Evolutionary conservation across 2,113 vertebrate genomes (phyloP).

Genomic region (Theristicus caerulescens): DNA sequence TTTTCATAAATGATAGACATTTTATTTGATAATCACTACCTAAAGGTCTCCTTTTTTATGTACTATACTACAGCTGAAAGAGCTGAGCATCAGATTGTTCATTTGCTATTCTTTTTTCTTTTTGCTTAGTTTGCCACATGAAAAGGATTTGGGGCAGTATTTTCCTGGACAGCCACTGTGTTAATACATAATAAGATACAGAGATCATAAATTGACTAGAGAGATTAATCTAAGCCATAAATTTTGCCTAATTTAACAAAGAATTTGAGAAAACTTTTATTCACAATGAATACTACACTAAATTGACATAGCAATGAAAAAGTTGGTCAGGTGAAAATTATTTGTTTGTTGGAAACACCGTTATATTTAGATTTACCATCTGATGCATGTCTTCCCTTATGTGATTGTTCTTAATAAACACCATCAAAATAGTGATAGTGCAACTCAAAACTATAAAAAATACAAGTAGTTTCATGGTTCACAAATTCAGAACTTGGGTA

Average conservation of each 20-base stretch:
- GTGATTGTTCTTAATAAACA: neutral
- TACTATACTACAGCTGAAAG: neutral
- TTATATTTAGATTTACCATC: neutral
- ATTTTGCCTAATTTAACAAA: neutral
- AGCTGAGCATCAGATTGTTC: neutral
- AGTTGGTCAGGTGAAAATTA: neutral
- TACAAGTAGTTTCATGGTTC: neutral
- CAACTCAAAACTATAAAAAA: neutral
- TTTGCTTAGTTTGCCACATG: neutral
- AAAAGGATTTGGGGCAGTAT: neutral
- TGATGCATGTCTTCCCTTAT: neutral
- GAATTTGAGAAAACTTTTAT: neutral
- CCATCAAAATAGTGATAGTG: neutral
- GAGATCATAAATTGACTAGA: neutral
- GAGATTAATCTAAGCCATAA: neutral
- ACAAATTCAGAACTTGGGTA: neutral
- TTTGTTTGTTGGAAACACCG: neutral
- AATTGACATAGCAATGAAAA: neutral
- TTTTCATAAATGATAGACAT: neutral
- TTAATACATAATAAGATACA: neutral
- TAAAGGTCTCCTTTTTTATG: neutral
- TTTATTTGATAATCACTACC: neutral
- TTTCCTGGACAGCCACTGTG: neutral
- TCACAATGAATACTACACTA: neutral
- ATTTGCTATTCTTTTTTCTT: neutral